Percentiles rank a stretch among this genome's conserved stretches.
phyloP scores from a whole-genome alignment of 2,113 vertebrate genomes.

The Saguinus midas region DNA sequence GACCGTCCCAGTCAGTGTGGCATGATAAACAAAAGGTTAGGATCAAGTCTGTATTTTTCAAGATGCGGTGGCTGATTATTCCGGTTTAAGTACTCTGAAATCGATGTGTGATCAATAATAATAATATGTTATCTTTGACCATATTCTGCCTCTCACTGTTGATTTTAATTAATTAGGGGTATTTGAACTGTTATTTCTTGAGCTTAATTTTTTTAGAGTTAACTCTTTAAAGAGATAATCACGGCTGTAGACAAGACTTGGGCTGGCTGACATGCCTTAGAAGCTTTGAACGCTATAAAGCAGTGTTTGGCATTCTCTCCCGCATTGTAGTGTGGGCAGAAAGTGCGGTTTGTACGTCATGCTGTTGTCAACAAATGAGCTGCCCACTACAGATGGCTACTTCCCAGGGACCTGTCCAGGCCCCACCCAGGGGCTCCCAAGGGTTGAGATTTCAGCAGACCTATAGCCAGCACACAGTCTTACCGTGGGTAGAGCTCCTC shows the following conservation, averaged over 20 bases:
- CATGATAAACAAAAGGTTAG: background rate
- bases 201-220: background rate
- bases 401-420: background rate
- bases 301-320: accelerated
- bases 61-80: background rate
- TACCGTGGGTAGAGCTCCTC: accelerated
- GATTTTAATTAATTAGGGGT: conserved; percentile 29
- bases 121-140: background rate
- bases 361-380: background rate
- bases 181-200: conserved; percentile 9
- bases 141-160: background rate
- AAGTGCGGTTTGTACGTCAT: background rate
- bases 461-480: background rate
- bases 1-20: background rate
- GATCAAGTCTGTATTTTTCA: background rate
- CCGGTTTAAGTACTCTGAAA: background rate
- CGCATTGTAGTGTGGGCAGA: too few relatives aligned
- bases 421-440: background rate
- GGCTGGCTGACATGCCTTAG: background rate
- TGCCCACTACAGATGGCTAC: background rate
- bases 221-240: background rate
- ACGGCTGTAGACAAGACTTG: background rate
- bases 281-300: background rate
- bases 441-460: background rate
- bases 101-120: background rate